Evolutionary conservation across 2,888 invertebrate species (phyloP), one percentile per base, ranked within the genome.

Genomic region (Operophtera brumata): DNA sequence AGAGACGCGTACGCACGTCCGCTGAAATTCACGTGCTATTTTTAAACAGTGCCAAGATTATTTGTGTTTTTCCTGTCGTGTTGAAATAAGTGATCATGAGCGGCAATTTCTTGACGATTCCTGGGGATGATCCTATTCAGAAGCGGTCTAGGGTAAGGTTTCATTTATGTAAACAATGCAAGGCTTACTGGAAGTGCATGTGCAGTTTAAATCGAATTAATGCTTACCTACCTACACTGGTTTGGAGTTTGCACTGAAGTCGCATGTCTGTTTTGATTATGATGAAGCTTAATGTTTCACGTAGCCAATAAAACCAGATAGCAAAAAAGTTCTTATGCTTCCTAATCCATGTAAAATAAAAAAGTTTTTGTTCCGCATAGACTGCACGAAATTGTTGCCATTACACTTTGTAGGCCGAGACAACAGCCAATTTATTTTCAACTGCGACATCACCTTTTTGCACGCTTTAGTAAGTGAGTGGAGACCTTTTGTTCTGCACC

Each of bases 101-200:
- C 77, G 87, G 89, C 56, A 90, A 90, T 66, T 90, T 87, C 59
- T 79, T 90, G 25, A 89, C 89, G 10, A 88, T 90, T 62, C 90
- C 90, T 25, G 86, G 86, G 46, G 86, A 86, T 58, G 84, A 86
- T 50, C 71, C 82, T 20, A 84, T 89, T 54, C 82, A 84, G 63
- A 76, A 72, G 62, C 72, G 90, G 53, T 82, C 86, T 39, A 75
- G 90, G 80, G 90, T 90, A 84, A 86, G 87, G 69, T 62, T 75
- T 75, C 39, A 20, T 51, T 36, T 42, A 54, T 56, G 55, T 59
- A 43, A 52, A 59, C 36, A 54, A 35, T 46, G 36, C 49, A 53
- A 44, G 48, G 47, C 37, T 30, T 13, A 35, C 11, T 30, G 44
- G 51, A 56, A 48, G 26, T 47, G 56, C 48, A 57, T 26, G 34